Conservation (phyloP, 2,888 invertebrate genomes). For the Synergus laeviventris region DNA sequence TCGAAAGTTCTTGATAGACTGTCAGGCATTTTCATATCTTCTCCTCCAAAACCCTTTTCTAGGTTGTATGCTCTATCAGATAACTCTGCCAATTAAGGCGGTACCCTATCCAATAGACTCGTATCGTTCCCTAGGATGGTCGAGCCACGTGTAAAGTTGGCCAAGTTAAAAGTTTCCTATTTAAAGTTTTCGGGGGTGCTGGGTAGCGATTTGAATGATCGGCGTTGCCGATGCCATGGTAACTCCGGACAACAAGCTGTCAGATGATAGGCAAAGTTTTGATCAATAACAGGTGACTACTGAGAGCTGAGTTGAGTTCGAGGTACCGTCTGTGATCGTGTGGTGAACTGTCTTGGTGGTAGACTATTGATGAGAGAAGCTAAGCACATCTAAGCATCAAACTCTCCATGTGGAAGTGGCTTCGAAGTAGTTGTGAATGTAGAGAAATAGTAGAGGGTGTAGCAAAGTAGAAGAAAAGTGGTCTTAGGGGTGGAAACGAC, state of each 20-base stretch:
- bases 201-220: constrained; percentile 70
- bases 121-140: constrained; percentile 47
- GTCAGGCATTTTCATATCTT: constrained; percentile 46
- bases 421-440: constrained; percentile 34
- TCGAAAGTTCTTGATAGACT: constrained; percentile 48
- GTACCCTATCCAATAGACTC: constrained; percentile 50
- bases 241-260: constrained; percentile 75
- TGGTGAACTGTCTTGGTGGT: constrained; percentile 42
- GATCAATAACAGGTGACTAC: constrained; percentile 75
- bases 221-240: constrained; percentile 71
- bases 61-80: constrained; percentile 51
- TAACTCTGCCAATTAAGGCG: constrained; percentile 54
- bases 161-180: constrained; percentile 60
- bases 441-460: constrained; percentile 25
- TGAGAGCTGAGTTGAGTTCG: constrained; percentile 44
- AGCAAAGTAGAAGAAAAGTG: constrained; percentile 31
- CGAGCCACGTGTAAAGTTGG: constrained; percentile 45
- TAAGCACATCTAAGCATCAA: neutral
- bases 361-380: constrained; percentile 21
- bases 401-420: neutral
- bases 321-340: constrained; percentile 42
- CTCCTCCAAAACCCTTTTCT: constrained; percentile 36
- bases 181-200: constrained; percentile 59
- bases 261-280: constrained; percentile 75
- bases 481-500: constrained; percentile 33